Percentiles rank a stretch among this genome's conserved stretches.
These are phyloP conservation scores for Lasioglossum calceatum DNA, from an alignment of 2,888 invertebrate species.

Conservation along the genomic window DNA sequence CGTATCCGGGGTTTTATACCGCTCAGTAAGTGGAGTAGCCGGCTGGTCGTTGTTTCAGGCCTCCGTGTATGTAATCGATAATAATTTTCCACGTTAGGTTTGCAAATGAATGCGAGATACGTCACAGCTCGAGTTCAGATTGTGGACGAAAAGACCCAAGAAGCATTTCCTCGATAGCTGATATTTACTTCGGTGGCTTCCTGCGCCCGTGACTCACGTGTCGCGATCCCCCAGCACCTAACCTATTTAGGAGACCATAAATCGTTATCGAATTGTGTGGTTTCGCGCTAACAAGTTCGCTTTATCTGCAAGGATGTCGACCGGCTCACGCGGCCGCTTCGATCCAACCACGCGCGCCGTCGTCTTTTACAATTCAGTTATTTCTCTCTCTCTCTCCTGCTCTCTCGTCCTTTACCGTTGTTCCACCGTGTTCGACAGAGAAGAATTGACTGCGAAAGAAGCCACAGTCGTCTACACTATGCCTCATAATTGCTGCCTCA, in stretches of 20 bases:
- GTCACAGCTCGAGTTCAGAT: background rate
- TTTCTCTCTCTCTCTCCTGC: background rate
- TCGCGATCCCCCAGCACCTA: constrained; percentile 13
- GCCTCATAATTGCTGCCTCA: background rate
- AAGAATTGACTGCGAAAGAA: background rate
- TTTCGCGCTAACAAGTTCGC: constrained; percentile 49
- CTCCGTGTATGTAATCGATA: background rate
- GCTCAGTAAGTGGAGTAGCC: background rate
- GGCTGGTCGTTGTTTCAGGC: background rate
- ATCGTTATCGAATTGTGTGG: constrained; percentile 63
- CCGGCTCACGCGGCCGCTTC: background rate
- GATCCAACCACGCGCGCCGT: background rate
- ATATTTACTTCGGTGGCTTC: constrained; percentile 59
- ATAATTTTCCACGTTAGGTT: background rate
- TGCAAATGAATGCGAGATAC: background rate
- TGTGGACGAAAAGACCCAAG: background rate
- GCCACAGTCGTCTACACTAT: background rate
- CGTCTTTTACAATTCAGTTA: background rate
- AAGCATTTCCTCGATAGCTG: background rate
- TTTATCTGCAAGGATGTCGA: constrained; percentile 27
- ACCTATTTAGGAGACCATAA: constrained; percentile 46
- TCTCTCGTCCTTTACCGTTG: background rate
- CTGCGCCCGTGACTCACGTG: constrained; percentile 41
- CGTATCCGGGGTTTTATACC: background rate
- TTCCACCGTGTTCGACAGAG: background rate